Evolutionary conservation across 2,888 invertebrate genomes (phyloP).

Genomic region (Drosophila kokeensis): DNA sequence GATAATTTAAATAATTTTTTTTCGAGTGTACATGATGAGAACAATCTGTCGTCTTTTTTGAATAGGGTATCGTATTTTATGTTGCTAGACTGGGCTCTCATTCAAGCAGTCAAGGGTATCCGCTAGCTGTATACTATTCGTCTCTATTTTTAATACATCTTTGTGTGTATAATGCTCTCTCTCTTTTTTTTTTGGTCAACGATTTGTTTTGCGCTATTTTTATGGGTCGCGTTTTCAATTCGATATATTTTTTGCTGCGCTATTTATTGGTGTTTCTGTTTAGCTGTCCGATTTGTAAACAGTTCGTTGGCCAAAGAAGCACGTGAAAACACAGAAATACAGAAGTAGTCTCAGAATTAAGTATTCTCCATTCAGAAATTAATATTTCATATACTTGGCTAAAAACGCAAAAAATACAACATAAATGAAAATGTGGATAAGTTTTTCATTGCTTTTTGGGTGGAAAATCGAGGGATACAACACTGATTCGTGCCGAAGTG

Average conservation of each 20-base stretch:
- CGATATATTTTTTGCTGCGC: constrained; percentile 10
- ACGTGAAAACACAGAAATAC: constrained; percentile 34
- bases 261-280: constrained; percentile 58
- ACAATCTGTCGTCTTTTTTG: neutral
- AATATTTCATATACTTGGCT: constrained; percentile 6
- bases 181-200: constrained; percentile 29
- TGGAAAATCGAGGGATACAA: constrained; percentile 80
- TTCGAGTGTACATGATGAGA: neutral
- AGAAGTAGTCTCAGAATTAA: neutral
- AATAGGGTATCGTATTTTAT: constrained; percentile 4
- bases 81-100: neutral
- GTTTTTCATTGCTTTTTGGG: constrained; percentile 36
- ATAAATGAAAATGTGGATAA: constrained; percentile 1
- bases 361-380: constrained; percentile 6
- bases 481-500: constrained; percentile 68
- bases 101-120: constrained; percentile 49
- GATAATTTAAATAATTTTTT: neutral
- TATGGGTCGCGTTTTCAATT: constrained; percentile 29
- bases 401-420: neutral
- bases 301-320: constrained; percentile 49
- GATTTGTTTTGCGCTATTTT: constrained; percentile 61
- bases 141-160: constrained; percentile 33
- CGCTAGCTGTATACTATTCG: neutral
- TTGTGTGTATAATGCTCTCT: constrained; percentile 25
- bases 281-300: constrained; percentile 68